Conservation (phyloP, 2,113 vertebrate species). For the Tor tambroides region DNA sequence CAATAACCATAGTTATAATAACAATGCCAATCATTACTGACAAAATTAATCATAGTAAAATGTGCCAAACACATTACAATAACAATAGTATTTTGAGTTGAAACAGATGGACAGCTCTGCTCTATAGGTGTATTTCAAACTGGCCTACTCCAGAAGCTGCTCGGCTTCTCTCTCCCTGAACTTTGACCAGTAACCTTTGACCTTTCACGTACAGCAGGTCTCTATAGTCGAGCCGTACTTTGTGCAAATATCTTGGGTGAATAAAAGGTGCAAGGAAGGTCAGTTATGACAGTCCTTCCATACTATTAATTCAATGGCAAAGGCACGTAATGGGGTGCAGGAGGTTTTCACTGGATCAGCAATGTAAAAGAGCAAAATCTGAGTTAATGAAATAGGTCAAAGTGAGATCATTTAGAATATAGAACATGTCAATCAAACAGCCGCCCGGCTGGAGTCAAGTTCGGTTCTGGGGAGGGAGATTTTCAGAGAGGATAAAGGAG, state of each 20-base stretch:
- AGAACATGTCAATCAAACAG: slow-evolving; percentile 69
- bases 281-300: slow-evolving; percentile 5
- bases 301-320: slow-evolving; percentile 3
- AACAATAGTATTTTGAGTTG: slow-evolving; percentile 69
- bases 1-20: slow-evolving; percentile 79
- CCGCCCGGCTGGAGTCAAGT: slow-evolving; percentile 78
- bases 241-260: slow-evolving; percentile 40
- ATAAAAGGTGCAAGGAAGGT: slow-evolving; percentile 16
- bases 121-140: slow-evolving; percentile 42
- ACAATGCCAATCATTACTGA: slow-evolving; percentile 62
- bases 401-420: slow-evolving; percentile 39
- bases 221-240: slow-evolving; percentile 40
- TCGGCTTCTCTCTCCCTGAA: slow-evolving; percentile 45
- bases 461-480: slow-evolving; percentile 61
- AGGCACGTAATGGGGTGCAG: neutral
- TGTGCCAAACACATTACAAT: slow-evolving; percentile 58
- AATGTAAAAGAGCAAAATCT: slow-evolving; percentile 15
- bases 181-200: slow-evolving; percentile 32
- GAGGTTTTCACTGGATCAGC: neutral
- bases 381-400: slow-evolving; percentile 42
- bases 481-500: slow-evolving; percentile 53
- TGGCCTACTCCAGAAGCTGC: slow-evolving; percentile 39
- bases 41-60: slow-evolving; percentile 54
- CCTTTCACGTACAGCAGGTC: slow-evolving; percentile 39
- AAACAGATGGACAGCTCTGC: slow-evolving; percentile 64